A percentile compares a stretch with the other conserved stretches of the same genome.
Evolutionary conservation across 2,888 invertebrate species (phyloP).

Genomic region (Oxycera nigricornis): DNA sequence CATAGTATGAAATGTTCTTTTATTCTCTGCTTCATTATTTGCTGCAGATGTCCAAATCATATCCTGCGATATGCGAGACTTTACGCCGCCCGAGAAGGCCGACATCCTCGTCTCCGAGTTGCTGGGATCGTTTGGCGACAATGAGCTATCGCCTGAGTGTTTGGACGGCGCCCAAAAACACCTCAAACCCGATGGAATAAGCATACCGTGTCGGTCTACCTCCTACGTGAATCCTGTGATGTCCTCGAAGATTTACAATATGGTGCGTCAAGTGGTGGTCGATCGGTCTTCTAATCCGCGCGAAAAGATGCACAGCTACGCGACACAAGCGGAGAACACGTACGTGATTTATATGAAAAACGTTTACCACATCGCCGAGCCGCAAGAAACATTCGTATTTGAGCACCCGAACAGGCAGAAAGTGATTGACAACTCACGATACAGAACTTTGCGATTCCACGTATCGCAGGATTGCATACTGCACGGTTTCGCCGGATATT

Average conservation of each 20-base stretch:
- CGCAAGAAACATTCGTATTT: conserved; percentile 78
- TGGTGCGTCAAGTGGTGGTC: conserved; percentile 37
- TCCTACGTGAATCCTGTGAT: conserved; percentile 94
- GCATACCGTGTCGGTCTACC: conserved; percentile 88
- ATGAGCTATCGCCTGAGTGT: conserved; percentile 98
- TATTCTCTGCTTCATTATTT: background rate
- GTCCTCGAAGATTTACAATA: conserved; percentile 83
- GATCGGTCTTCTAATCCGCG: conserved; percentile 62
- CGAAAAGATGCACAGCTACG: conserved; percentile 52
- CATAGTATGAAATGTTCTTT: background rate
- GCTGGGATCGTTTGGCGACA: conserved; percentile 96
- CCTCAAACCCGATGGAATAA: conserved; percentile 84
- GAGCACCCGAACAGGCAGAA: conserved; percentile 84
- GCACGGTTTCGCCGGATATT: conserved; percentile 96
- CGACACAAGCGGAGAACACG: conserved; percentile 72
- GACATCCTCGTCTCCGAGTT: conserved; percentile 97
- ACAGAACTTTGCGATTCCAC: conserved; percentile 71
- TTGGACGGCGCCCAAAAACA: conserved; percentile 91
- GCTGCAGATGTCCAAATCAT: conserved; percentile 73
- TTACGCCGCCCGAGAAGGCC: conserved; percentile 82
- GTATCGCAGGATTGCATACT: conserved; percentile 79
- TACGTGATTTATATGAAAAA: conserved; percentile 83
- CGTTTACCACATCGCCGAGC: conserved; percentile 62
- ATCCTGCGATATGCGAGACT: conserved; percentile 85
- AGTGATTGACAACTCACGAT: conserved; percentile 75